Percentiles rank a stretch among this genome's conserved stretches.
Evolutionary conservation across 2,888 invertebrate species (phyloP).

Genomic region (Lumbricus terrestris): DNA sequence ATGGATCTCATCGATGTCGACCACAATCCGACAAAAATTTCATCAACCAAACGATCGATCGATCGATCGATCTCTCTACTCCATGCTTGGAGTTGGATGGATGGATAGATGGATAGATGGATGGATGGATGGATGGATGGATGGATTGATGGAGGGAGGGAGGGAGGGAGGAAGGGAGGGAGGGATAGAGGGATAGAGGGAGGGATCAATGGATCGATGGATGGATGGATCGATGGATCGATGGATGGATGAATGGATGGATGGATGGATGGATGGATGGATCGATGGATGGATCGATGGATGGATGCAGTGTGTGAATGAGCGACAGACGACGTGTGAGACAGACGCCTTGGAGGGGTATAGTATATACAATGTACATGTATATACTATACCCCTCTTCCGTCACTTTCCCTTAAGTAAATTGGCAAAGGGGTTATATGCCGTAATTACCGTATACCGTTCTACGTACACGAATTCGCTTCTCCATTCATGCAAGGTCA

Average conservation of each 20-base stretch:
- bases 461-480: background rate
- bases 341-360: background rate
- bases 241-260: too few species aligned
- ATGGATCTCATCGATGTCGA: background rate
- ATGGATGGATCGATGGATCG: too few species aligned
- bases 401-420: background rate
- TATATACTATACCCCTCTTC: background rate
- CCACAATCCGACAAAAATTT: slow-evolving; percentile 3
- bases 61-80: background rate
- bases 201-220: background rate
- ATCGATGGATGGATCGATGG: too few species aligned
- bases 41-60: background rate
- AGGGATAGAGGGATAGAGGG: too few species aligned
- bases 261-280: too few species aligned
- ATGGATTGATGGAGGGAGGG: background rate
- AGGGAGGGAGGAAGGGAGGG: too few species aligned
- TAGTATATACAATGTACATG: background rate
- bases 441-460: too few species aligned
- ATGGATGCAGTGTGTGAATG: background rate
- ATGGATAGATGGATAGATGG: too few species aligned
- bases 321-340: too few species aligned
- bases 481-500: background rate
- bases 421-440: background rate
- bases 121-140: background rate
- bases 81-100: too few species aligned